phyloP scores from a whole-genome alignment of 2,797 vertebrate genomes.

The Syngnathus rostellatus region DNA sequence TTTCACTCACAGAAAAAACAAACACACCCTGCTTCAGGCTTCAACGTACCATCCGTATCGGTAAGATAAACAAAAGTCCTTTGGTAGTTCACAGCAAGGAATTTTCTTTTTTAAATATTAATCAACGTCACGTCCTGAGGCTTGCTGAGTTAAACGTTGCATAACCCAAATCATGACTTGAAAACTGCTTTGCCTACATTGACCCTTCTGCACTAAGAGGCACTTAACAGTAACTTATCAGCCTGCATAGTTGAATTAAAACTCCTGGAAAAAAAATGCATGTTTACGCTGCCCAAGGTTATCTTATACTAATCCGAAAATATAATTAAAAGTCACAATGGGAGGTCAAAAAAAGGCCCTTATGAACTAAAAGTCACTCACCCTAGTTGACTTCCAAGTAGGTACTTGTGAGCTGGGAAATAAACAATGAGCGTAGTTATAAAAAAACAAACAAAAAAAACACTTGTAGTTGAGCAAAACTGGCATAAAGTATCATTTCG shows the following conservation, averaged over 20 bases:
- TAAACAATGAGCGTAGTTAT: background rate
- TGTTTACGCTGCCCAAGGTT: background rate
- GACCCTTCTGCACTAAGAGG: background rate
- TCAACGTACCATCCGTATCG: background rate
- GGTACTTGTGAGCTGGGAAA: background rate
- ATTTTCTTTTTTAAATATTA: background rate
- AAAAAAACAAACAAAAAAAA: background rate
- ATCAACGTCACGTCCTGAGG: background rate
- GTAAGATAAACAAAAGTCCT: background rate
- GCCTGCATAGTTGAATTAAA: background rate
- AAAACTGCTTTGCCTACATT: background rate
- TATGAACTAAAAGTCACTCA: background rate
- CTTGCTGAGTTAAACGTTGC: background rate
- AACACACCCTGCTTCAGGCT: background rate
- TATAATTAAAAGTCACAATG: background rate
- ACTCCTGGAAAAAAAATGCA: background rate
- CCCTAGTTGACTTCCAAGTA: background rate
- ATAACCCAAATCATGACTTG: background rate
- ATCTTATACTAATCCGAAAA: background rate
- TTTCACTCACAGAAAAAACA: background rate
- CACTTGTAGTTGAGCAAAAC: background rate
- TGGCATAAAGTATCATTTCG: conserved; percentile 1
- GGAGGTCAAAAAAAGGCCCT: background rate
- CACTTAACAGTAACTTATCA: background rate
- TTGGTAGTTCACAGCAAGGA: background rate